Evolutionary conservation across 2,113 vertebrate genomes (phyloP).

Genomic region (Athene cunicularia): DNA sequence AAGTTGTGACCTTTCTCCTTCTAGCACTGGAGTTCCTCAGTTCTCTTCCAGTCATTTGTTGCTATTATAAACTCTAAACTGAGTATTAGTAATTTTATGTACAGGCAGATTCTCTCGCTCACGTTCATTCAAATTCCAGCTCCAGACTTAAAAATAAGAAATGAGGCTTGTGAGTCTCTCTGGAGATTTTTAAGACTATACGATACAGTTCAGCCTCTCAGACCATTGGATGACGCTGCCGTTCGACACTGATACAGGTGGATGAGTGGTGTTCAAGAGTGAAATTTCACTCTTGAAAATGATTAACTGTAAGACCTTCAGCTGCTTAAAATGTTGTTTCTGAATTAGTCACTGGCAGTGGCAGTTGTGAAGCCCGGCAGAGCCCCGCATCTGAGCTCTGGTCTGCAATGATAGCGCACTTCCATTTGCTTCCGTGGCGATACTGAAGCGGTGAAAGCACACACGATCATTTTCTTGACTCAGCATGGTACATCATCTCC

Average conservation of each 20-base stretch:
- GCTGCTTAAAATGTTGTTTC: not conserved
- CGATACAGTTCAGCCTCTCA: not conserved
- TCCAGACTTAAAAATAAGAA: not conserved
- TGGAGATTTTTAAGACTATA: not conserved
- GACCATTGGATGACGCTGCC: conserved; percentile 5
- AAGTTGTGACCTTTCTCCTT: not conserved
- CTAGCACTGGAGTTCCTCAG: not conserved
- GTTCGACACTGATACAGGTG: conserved; percentile 18
- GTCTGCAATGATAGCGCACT: not conserved
- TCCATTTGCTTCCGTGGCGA: not conserved
- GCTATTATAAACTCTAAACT: not conserved
- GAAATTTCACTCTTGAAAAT: not conserved
- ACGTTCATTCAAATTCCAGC: not conserved
- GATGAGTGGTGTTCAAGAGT: not conserved
- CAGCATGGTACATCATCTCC: not conserved
- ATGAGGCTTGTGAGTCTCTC: not conserved
- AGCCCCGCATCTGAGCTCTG: not conserved
- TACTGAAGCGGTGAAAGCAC: not conserved
- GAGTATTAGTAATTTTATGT: not conserved
- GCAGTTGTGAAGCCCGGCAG: not conserved
- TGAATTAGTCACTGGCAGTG: not conserved
- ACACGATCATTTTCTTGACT: not conserved
- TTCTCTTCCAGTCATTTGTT: not conserved
- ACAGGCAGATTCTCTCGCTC: not conserved
- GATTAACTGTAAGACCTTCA: not conserved